These are phyloP conservation scores for Eueides isabella DNA, from an alignment of 1,140 invertebrate species.

Conservation along the genomic window DNA sequence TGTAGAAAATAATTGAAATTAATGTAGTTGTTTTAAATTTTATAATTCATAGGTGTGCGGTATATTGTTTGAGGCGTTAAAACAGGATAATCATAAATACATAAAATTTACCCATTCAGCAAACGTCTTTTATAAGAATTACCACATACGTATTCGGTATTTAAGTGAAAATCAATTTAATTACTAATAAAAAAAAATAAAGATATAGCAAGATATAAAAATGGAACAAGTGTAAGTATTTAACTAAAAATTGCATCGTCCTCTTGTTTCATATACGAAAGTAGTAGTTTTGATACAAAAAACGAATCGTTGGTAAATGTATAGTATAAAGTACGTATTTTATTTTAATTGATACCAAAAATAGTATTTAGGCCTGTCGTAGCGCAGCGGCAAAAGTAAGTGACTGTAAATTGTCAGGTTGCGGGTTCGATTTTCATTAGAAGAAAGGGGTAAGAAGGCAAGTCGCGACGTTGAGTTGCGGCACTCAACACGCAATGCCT, in stretches of 20 bases:
- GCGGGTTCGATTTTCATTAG: too few species aligned
- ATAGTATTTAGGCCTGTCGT: too few species aligned
- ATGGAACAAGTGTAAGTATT: background rate
- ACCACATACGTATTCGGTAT: conserved; percentile 8
- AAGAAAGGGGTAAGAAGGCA: too few species aligned
- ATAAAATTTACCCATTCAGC: conserved; percentile 23
- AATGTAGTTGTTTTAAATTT: conserved; percentile 27
- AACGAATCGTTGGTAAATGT: too few species aligned
- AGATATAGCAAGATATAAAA: background rate
- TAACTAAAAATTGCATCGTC: background rate
- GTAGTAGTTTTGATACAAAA: too few species aligned
- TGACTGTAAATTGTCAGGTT: too few species aligned
- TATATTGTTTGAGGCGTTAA: conserved; percentile 17
- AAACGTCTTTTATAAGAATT: conserved; percentile 23
- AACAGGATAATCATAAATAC: conserved; percentile 13
- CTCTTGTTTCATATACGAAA: background rate
- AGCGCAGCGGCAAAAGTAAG: too few species aligned
- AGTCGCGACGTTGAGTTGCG: too few species aligned
- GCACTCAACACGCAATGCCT: too few species aligned
- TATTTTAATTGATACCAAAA: too few species aligned
- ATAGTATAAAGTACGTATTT: too few species aligned
- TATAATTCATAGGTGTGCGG: conserved; percentile 27
- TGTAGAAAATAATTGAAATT: conserved; percentile 26
- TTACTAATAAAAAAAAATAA: background rate
- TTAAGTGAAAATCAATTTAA: conserved; percentile 12